Percentiles rank a stretch among this genome's conserved stretches.
These are phyloP conservation scores for Theristicus caerulescens DNA, from an alignment of 2,113 vertebrate species.

Conservation along the genomic window DNA sequence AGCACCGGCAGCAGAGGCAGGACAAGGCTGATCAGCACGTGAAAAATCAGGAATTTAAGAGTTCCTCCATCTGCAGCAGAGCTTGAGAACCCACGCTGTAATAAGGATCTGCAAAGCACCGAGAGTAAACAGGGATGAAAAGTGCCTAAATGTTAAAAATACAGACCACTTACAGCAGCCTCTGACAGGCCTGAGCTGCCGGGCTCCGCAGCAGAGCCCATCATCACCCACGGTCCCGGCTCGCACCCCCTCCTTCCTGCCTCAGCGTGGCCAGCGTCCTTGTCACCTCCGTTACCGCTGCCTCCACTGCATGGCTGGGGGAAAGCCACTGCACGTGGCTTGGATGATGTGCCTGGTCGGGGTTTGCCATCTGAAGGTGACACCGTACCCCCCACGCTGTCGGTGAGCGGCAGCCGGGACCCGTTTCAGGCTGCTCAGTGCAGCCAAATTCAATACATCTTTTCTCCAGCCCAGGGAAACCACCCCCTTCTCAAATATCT, in stretches of 20 bases:
- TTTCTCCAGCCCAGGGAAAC: background rate
- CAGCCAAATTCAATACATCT: no score
- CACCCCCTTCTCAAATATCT: background rate
- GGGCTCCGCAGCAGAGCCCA: background rate
- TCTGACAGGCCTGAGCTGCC: background rate
- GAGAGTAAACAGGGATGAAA: background rate
- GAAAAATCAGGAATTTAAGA: background rate
- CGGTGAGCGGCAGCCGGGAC: background rate
- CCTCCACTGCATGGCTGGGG: background rate
- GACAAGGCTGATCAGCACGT: background rate
- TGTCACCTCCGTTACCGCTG: background rate
- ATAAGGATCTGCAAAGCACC: background rate
- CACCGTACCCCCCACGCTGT: background rate
- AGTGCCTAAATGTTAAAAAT: background rate
- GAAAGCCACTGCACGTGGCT: background rate
- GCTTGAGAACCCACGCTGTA: background rate
- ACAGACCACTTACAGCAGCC: background rate
- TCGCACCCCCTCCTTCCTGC: background rate
- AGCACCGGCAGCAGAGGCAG: background rate
- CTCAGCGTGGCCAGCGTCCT: rapidly evolving
- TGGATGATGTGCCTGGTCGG: background rate
- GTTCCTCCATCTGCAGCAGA: no score
- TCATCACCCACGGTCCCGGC: no score
- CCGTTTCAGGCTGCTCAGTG: background rate
- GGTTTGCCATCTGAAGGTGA: background rate